Evolutionary conservation across 2,888 invertebrate genomes (phyloP).

Genomic region (Suillia variegata): DNA sequence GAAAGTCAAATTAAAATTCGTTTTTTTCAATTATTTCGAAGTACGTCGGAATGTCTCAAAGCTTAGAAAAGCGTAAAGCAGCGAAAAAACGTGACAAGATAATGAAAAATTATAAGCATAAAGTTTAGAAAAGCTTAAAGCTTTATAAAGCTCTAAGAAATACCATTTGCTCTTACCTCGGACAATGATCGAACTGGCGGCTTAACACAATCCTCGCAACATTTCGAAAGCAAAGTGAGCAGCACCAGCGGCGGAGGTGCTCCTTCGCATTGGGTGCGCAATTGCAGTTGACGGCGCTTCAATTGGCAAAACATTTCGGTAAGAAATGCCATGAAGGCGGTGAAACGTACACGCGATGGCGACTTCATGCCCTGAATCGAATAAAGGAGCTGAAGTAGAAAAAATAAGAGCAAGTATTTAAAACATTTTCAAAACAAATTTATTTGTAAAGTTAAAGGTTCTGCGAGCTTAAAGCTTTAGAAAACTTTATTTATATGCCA

Average conservation of each 20-base stretch:
- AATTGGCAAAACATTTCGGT: slow-evolving; percentile 90
- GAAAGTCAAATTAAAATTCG: neutral
- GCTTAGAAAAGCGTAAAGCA: too few species aligned
- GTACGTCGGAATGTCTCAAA: neutral
- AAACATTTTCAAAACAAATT: too few species aligned
- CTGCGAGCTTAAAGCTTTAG: too few species aligned
- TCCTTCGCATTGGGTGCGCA: slow-evolving; percentile 65
- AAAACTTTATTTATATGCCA: too few species aligned
- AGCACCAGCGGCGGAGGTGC: slow-evolving; percentile 76
- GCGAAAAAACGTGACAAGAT: neutral
- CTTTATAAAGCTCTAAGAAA: neutral
- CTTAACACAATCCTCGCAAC: slow-evolving; percentile 85
- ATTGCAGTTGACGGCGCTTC: slow-evolving; percentile 69
- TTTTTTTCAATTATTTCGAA: neutral
- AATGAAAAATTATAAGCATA: neutral
- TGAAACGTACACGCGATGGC: slow-evolving; percentile 69
- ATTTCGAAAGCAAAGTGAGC: slow-evolving; percentile 83
- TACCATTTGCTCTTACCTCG: slow-evolving; percentile 68
- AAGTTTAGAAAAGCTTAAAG: neutral
- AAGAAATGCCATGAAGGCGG: slow-evolving; percentile 87
- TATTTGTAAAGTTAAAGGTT: too few species aligned
- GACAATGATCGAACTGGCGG: slow-evolving; percentile 80
- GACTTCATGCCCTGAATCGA: slow-evolving; percentile 64
- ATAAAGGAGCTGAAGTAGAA: slow-evolving; percentile 48
- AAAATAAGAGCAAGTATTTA: neutral